phyloP scores from a whole-genome alignment of 2,888 invertebrate genomes.

The Apamea monoglypha region DNA sequence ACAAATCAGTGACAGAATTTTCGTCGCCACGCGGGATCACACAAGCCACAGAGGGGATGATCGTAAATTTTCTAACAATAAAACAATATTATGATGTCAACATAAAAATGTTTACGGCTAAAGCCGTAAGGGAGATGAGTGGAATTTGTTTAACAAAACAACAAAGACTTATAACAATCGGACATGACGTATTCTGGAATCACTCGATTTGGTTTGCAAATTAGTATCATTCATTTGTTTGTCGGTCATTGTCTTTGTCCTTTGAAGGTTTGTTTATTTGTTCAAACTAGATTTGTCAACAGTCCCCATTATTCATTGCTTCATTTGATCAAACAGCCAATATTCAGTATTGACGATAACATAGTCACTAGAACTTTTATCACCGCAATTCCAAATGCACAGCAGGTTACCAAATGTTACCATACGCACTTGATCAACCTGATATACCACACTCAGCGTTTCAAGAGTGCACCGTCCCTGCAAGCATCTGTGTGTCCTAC shows the following conservation, averaged over 20 bases:
- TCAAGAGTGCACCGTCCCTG: not conserved
- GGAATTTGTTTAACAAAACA: constrained; percentile 50
- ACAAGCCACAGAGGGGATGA: constrained; percentile 50
- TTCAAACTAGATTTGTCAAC: constrained; percentile 3
- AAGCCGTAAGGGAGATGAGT: constrained; percentile 76
- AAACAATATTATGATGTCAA: constrained; percentile 79
- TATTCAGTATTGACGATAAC: not conserved
- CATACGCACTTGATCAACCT: not conserved
- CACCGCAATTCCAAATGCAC: not conserved
- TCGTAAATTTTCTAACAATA: constrained; percentile 76
- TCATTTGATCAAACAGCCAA: not conserved
- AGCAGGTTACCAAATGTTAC: not conserved
- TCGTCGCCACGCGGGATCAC: constrained; percentile 32
- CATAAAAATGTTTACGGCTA: constrained; percentile 80
- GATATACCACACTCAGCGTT: not conserved
- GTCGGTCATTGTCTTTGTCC: constrained; percentile 16
- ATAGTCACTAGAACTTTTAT: not conserved
- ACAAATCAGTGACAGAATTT: constrained; percentile 48
- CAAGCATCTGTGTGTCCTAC: not conserved
- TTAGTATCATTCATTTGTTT: constrained; percentile 38
- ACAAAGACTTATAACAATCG: constrained; percentile 35
- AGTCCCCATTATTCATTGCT: not conserved
- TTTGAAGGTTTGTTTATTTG: constrained; percentile 22
- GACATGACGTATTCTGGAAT: constrained; percentile 32
- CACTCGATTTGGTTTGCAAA: constrained; percentile 47